Conservation (phyloP, 2,888 invertebrate species). For the Leptinotarsa juncta region DNA sequence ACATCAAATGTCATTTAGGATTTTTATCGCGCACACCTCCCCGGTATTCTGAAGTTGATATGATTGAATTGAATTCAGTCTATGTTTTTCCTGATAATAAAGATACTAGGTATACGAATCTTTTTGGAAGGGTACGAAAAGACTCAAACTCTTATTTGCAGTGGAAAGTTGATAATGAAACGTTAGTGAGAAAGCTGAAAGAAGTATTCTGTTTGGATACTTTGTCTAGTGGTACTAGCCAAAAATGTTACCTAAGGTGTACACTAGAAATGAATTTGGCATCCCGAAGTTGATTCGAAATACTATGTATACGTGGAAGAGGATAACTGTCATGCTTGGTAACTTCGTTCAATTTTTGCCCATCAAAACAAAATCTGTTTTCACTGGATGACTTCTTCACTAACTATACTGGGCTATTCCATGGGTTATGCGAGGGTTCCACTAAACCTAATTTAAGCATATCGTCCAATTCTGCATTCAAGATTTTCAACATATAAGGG, state of each 20-base stretch:
- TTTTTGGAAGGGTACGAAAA: neutral
- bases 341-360: too few relatives aligned
- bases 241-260: too few relatives aligned
- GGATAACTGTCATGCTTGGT: too few relatives aligned
- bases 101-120: neutral
- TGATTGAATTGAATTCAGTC: neutral
- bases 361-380: too few relatives aligned
- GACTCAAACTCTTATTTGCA: neutral
- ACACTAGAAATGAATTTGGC: too few relatives aligned
- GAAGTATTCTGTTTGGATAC: too few relatives aligned
- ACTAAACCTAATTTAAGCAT: neutral
- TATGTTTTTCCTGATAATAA: neutral
- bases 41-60: neutral
- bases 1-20: neutral
- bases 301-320: too few relatives aligned
- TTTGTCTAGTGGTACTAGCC: too few relatives aligned
- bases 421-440: neutral
- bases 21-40: neutral
- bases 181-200: neutral
- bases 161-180: neutral
- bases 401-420: too few relatives aligned
- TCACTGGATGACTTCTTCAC: too few relatives aligned
- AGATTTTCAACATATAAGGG: slow-evolving; percentile 24
- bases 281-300: too few relatives aligned
- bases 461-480: neutral